These are phyloP conservation scores for Automeris io DNA, from an alignment of 2,888 invertebrate species.

Conservation along the genomic window DNA sequence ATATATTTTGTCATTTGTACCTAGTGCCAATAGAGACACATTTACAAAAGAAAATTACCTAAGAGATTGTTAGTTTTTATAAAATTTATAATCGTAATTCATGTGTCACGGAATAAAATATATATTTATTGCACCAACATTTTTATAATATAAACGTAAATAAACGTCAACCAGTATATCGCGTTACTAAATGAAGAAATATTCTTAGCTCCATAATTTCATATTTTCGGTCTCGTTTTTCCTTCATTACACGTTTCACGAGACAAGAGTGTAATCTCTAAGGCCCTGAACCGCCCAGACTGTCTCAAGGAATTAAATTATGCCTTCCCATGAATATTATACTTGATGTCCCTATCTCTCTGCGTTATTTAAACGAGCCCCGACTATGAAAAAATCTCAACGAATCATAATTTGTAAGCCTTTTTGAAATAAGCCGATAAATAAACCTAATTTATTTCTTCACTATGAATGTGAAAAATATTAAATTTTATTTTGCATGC, in stretches of 20 bases:
- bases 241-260: slow-evolving; percentile 59
- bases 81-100: too few species aligned
- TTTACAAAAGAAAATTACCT: too few species aligned
- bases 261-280: slow-evolving; percentile 60
- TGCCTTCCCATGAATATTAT: slow-evolving; percentile 73
- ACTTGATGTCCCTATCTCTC: slow-evolving; percentile 60
- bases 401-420: slow-evolving; percentile 41
- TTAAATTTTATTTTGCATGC: too few species aligned
- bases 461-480: not conserved
- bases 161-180: slow-evolving; percentile 9
- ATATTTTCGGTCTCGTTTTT: slow-evolving; percentile 52
- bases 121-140: too few species aligned
- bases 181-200: slow-evolving; percentile 38
- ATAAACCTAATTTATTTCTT: slow-evolving; percentile 3
- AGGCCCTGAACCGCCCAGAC: slow-evolving; percentile 36
- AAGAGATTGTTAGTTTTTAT: too few species aligned
- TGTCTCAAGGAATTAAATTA: slow-evolving; percentile 68
- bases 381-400: slow-evolving; percentile 41
- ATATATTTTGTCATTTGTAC: too few species aligned
- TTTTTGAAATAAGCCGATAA: slow-evolving; percentile 7
- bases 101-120: too few species aligned
- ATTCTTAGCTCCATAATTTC: slow-evolving; percentile 55
- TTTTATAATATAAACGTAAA: slow-evolving; percentile 4
- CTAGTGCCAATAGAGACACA: too few species aligned
- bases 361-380: slow-evolving; percentile 42